Conservation (phyloP, 2,113 vertebrate genomes). For the Lota lota region DNA sequence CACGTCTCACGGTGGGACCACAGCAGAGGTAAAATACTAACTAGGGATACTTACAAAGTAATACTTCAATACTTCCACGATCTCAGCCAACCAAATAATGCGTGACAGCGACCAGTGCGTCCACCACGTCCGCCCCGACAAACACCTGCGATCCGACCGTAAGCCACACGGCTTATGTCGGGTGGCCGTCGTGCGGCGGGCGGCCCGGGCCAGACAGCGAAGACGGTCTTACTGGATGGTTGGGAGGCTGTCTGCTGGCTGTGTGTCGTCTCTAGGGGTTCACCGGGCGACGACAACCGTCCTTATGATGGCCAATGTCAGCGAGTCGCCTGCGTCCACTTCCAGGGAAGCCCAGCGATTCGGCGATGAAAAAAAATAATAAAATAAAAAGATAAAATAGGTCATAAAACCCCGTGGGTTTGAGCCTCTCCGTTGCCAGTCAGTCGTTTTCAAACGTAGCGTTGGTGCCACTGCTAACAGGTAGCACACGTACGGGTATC, state of each 20-base stretch:
- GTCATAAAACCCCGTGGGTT: neutral
- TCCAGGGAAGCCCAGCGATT: slow-evolving; percentile 42
- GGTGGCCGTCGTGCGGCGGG: slow-evolving; percentile 16
- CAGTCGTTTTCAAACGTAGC: neutral
- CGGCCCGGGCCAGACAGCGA: slow-evolving; percentile 9
- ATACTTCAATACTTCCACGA: slow-evolving; percentile 56
- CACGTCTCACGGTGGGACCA: too few relatives aligned
- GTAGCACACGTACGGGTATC: too few relatives aligned
- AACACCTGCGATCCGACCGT: neutral
- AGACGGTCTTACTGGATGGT: slow-evolving; percentile 5
- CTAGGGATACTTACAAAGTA: neutral
- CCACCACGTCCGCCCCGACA: slow-evolving; percentile 36
- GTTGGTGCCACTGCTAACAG: neutral
- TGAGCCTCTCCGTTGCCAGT: neutral
- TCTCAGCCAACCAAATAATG: slow-evolving; percentile 65
- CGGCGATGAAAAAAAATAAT: slow-evolving; percentile 19
- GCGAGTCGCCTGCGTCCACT: slow-evolving; percentile 48
- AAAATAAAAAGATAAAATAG: neutral
- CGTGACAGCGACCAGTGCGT: slow-evolving; percentile 48
- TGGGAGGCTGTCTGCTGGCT: neutral
- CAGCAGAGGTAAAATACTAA: neutral
- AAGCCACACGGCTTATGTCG: neutral
- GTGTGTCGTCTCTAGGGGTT: slow-evolving; percentile 12
- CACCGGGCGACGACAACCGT: slow-evolving; percentile 34
- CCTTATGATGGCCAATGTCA: slow-evolving; percentile 51